phyloP scores from a whole-genome alignment of 2,888 invertebrate genomes.

The Macrophya annulata region DNA sequence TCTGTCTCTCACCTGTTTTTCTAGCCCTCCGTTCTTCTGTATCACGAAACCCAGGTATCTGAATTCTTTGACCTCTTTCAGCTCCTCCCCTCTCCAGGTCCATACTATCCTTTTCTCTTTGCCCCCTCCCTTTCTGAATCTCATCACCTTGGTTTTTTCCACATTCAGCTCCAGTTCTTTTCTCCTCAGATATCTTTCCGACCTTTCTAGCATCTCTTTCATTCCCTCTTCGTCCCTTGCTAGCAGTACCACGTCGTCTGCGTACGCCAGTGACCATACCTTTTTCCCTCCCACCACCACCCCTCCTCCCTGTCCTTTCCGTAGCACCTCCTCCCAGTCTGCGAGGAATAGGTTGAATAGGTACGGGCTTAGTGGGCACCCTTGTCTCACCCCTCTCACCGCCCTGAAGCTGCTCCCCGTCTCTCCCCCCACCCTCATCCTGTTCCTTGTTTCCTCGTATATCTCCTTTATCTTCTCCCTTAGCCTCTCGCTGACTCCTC shows the following conservation, averaged over 20 bases:
- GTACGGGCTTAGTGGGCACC: conserved; percentile 52
- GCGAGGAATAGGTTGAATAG: conserved; percentile 57
- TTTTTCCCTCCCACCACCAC: conserved; percentile 39
- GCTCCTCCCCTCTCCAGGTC: conserved; percentile 39
- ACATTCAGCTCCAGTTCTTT: conserved; percentile 46
- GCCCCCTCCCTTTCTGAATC: conserved; percentile 51
- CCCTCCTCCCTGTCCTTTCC: conserved; percentile 51
- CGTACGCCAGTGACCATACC: conserved; percentile 56
- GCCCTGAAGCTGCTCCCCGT: conserved; percentile 56
- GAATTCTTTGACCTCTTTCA: conserved; percentile 57
- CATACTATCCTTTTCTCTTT: conserved; percentile 30
- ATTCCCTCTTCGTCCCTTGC: conserved; percentile 48
- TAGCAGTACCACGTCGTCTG: conserved; percentile 57
- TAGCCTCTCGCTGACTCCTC: neutral
- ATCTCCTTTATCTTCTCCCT: conserved; percentile 53
- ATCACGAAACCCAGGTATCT: conserved; percentile 55
- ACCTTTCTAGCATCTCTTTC: conserved; percentile 49
- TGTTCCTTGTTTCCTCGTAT: neutral
- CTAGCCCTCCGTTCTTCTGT: neutral
- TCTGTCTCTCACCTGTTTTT: conserved; percentile 26
- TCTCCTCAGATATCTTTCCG: conserved; percentile 38
- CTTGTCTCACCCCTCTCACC: conserved; percentile 47
- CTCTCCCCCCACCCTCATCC: neutral
- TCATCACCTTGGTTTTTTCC: conserved; percentile 55
- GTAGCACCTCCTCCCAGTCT: conserved; percentile 58